Percentiles rank a stretch among this genome's conserved stretches.
phyloP scores from a whole-genome alignment of 2,888 invertebrate species.

The Tribolium freemani region DNA sequence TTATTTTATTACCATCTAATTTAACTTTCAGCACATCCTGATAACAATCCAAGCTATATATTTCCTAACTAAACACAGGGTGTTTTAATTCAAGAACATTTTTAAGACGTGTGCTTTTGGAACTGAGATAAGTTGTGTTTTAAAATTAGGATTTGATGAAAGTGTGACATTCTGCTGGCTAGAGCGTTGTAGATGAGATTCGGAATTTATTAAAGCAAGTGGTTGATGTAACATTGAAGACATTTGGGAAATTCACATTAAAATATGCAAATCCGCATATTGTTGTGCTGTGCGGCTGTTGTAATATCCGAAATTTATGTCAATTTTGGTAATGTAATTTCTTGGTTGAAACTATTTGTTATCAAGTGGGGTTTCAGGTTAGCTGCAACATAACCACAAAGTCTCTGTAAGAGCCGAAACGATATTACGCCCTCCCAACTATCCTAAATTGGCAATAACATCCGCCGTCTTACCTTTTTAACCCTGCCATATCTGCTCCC shows the following conservation, averaged over 20 bases:
- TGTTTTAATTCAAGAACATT: background rate
- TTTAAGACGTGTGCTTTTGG: background rate
- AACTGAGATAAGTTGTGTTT: background rate
- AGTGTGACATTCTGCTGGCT: background rate
- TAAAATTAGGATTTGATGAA: background rate
- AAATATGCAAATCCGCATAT: slow-evolving; percentile 35
- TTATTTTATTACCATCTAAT: slow-evolving; percentile 23
- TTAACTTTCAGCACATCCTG: background rate
- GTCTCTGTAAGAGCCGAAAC: slow-evolving; percentile 44
- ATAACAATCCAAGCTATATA: background rate
- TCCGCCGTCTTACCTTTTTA: slow-evolving; percentile 48
- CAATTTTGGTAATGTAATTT: slow-evolving; percentile 40
- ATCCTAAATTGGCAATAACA: slow-evolving; percentile 50
- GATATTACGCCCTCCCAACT: slow-evolving; percentile 51
- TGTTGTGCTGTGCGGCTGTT: slow-evolving; percentile 23
- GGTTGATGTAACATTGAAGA: slow-evolving; percentile 32
- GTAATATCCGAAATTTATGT: slow-evolving; percentile 37
- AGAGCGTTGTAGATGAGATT: slow-evolving; percentile 12
- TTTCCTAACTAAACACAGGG: no score
- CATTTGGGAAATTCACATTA: slow-evolving; percentile 36
- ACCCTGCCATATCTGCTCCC: slow-evolving; percentile 42
- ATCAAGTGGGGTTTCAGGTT: slow-evolving; percentile 41
- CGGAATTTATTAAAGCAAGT: slow-evolving; percentile 19
- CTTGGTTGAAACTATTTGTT: slow-evolving; percentile 35
- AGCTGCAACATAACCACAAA: slow-evolving; percentile 47